Conservation (phyloP, 2,113 vertebrate genomes). For the Scytalopus superciliaris region DNA sequence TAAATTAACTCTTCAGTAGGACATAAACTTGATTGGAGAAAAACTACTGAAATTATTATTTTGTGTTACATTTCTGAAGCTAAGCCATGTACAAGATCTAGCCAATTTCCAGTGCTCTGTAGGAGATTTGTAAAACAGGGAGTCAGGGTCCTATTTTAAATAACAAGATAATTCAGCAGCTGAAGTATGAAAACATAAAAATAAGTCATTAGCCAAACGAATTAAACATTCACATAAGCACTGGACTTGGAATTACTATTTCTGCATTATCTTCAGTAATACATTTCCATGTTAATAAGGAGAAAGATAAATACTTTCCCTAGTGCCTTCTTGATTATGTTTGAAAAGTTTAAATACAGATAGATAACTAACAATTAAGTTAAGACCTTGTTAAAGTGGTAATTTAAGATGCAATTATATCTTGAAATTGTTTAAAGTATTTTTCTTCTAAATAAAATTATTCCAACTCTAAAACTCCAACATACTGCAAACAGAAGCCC, state of each 20-base stretch:
- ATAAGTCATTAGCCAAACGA: background rate
- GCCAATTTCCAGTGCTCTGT: background rate
- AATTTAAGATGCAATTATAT: background rate
- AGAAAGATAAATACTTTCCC: background rate
- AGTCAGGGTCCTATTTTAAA: background rate
- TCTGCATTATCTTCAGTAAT: background rate
- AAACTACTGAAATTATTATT: background rate
- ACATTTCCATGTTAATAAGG: background rate
- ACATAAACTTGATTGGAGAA: background rate
- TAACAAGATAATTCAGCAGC: background rate
- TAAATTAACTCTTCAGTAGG: background rate
- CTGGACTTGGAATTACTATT: background rate
- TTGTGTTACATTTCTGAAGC: background rate
- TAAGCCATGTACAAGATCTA: background rate
- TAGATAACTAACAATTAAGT: background rate
- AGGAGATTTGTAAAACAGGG: background rate
- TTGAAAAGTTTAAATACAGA: slow-evolving; percentile 12
- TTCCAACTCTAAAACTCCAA: background rate
- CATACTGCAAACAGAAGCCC: background rate
- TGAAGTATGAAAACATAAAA: background rate
- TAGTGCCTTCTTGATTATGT: background rate
- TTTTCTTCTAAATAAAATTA: background rate
- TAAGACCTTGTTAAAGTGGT: background rate
- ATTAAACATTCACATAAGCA: background rate
- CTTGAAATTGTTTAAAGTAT: background rate